Evolutionary conservation across 1,140 invertebrate species (phyloP).

Genomic region (Leptonema lineaticorne): DNA sequence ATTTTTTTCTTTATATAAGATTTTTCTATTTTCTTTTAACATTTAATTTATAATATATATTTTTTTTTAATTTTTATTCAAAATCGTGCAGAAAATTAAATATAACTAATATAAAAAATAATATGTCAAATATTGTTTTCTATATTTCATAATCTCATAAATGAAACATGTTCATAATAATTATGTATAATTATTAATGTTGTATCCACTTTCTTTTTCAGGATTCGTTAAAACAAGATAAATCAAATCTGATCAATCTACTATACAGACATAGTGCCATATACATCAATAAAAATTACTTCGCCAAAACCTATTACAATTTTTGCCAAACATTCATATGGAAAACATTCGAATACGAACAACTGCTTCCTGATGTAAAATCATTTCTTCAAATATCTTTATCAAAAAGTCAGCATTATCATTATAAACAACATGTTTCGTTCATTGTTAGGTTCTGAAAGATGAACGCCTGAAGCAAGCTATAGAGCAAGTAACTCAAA

Average conservation of each 20-base stretch:
- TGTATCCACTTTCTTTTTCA: constrained; percentile 54
- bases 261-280: too few relatives aligned
- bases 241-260: constrained; percentile 63
- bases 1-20: too few relatives aligned
- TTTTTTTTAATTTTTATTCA: too few relatives aligned
- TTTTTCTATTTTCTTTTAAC: too few relatives aligned
- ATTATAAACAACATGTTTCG: constrained; percentile 2
- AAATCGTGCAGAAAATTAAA: too few relatives aligned
- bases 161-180: too few relatives aligned
- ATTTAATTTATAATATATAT: too few relatives aligned
- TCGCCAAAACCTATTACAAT: constrained; percentile 62
- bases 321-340: constrained; percentile 61
- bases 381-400: not conserved
- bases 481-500: constrained; percentile 62
- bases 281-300: too few relatives aligned
- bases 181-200: too few relatives aligned
- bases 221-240: constrained; percentile 62
- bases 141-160: too few relatives aligned
- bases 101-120: too few relatives aligned
- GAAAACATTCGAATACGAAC: constrained; percentile 63
- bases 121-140: too few relatives aligned
- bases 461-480: constrained; percentile 71
- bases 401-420: not conserved
- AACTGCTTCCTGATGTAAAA: constrained; percentile 62
- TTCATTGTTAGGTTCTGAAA: constrained; percentile 62